Evolutionary conservation across 2,888 invertebrate genomes (phyloP).

Genomic region (Drosophila meridiana): DNA sequence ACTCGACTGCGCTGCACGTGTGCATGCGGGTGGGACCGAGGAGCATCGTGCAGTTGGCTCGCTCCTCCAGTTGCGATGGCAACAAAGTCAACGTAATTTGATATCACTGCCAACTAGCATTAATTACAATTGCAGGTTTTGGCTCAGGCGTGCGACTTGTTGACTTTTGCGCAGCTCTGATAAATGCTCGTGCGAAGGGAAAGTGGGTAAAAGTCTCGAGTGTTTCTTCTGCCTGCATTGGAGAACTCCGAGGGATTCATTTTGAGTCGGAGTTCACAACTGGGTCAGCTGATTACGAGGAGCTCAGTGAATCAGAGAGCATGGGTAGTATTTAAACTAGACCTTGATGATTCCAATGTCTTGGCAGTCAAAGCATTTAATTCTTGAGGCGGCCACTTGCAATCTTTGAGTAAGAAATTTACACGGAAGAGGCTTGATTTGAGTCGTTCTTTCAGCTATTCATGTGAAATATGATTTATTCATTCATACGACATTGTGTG

Average conservation of each 20-base stretch:
- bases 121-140: constrained; percentile 79
- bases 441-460: not conserved
- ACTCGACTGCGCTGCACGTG: constrained; percentile 32
- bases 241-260: constrained; percentile 12
- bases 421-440: not conserved
- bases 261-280: not conserved
- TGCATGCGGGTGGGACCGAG: constrained; percentile 3
- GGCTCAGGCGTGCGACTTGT: constrained; percentile 50
- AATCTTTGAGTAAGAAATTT: not conserved
- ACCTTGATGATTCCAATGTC: not conserved
- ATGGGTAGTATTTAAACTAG: not conserved
- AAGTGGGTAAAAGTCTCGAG: constrained; percentile 24
- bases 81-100: constrained; percentile 70
- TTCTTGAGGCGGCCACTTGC: not conserved
- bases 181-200: constrained; percentile 57
- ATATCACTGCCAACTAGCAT: constrained; percentile 74
- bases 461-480: too few species aligned
- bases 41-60: constrained; percentile 15
- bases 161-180: constrained; percentile 62
- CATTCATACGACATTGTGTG: too few species aligned
- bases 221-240: not conserved
- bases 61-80: constrained; percentile 30
- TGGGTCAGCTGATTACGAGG: constrained; percentile 13
- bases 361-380: not conserved
- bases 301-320: not conserved